Base-by-base conservation (phyloP, 2,888 invertebrate species). In the Heliconius sara region DNA sequence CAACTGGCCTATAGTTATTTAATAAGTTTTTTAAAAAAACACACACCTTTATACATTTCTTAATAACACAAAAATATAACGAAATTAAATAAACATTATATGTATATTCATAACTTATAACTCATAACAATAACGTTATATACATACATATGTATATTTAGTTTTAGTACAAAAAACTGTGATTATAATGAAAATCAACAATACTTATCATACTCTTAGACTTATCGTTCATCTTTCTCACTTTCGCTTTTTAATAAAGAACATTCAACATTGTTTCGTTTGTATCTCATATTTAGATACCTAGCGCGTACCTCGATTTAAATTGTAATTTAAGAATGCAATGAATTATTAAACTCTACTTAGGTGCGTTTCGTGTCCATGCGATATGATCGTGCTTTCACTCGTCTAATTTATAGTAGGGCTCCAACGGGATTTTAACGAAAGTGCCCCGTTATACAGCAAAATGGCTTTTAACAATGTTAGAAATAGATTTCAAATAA, bases 191-290 rank as follows among this genome's bases (percentile, higher is more conserved):
- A 73, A 34, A 72, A 60, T 34, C n/a, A n/a, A 12, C 57, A n/a
- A 78, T 7, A n/a, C 52, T n/a, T 52, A 27, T 34, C n/a, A 73
- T 27, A 67, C 27, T 52, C 30, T 30, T 30, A 66, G 19, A n/a
- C 65, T 66, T 66, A 71, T 72, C 72, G 65, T 25, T 10, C 60
- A 52, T 70, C 71, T 72, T 72, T 76, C 57, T 72, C 65, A 65
- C 76, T 79, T 79, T 74, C 80, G n/a, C 68, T 80, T 77, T 77
- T 80, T 34, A 77, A 30, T 52, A 72, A 67, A 76, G 16, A 71
- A 52, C 74, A 74, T 57, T 76, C 74, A 75, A 75, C 75, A 66
- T 74, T 76, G 60, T 68, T 72, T 75, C 76, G 57, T 66, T 43
- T 60, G 65, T 65, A 76, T 39, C 16, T 77, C 30, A 60, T 73